These are phyloP conservation scores for Anhinga anhinga DNA, from an alignment of 2,113 vertebrate genomes.

Conservation along the genomic window DNA sequence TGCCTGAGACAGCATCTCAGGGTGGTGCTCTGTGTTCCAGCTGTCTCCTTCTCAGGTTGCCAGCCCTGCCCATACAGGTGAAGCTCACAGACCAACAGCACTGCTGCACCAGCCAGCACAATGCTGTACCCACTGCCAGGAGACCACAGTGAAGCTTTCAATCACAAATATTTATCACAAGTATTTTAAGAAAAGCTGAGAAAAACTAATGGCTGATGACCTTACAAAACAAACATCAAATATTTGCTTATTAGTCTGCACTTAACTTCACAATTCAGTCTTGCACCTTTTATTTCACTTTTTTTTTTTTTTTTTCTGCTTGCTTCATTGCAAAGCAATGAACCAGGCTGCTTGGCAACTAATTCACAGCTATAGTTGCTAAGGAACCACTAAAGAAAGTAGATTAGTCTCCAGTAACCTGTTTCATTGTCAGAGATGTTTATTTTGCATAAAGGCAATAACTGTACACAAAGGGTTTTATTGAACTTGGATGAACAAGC, in stretches of 20 bases:
- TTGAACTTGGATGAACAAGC: background rate
- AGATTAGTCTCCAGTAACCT: conserved; percentile 20
- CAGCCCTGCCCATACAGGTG: rapidly evolving
- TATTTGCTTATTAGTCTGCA: background rate
- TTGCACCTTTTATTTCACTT: background rate
- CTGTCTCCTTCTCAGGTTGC: background rate
- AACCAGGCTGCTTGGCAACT: background rate
- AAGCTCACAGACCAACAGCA: background rate
- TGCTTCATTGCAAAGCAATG: conserved; percentile 5
- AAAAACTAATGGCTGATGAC: background rate
- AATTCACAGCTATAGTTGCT: background rate
- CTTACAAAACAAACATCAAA: background rate
- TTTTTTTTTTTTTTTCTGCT: background rate
- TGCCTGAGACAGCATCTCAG: background rate
- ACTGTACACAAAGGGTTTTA: background rate
- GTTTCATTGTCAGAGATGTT: conserved; percentile 33
- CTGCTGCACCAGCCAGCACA: rapidly evolving
- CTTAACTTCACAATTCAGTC: background rate
- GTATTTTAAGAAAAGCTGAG: background rate
- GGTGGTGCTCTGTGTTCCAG: background rate
- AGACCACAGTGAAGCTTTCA: background rate
- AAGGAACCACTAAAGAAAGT: background rate
- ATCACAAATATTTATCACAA: background rate
- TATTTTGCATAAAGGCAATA: conserved; percentile 40
- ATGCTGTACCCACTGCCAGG: background rate